Percentiles rank a stretch among this genome's conserved stretches.
Conservation (phyloP, 2,888 invertebrate genomes). For the Nipponacmea schrenckii region DNA sequence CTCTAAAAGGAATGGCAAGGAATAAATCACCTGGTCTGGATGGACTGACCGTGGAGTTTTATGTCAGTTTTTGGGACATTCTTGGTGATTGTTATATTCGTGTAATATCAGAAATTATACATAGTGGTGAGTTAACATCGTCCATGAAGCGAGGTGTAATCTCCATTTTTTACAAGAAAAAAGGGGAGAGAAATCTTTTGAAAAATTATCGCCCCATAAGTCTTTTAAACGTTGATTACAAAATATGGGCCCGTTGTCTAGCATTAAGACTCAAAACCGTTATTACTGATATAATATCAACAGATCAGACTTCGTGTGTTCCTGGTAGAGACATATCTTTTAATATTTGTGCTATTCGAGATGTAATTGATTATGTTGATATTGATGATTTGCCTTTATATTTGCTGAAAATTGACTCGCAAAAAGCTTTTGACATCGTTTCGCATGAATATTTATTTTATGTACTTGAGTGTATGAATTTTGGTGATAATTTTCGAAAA, state of each 20-base stretch:
- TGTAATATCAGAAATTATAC: constrained; percentile 18
- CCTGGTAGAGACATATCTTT: constrained; percentile 37
- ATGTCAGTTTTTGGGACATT: constrained; percentile 25
- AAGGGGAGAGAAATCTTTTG: constrained; percentile 21
- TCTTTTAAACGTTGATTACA: constrained; percentile 37
- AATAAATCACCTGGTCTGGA: constrained; percentile 37
- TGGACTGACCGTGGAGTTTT: constrained; percentile 37
- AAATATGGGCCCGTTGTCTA: constrained; percentile 37
- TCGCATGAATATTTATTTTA: too few relatives aligned
- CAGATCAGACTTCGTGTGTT: constrained; percentile 38
- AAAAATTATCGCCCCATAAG: constrained; percentile 41
- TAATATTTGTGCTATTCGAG: too few relatives aligned
- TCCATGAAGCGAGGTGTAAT: constrained; percentile 22
- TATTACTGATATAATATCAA: constrained; percentile 27
- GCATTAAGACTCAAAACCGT: constrained; percentile 30
- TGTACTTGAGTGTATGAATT: too few relatives aligned
- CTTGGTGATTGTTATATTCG: constrained; percentile 21
- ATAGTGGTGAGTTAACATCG: constrained; percentile 18
- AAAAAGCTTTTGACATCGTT: too few relatives aligned
- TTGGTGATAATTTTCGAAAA: too few relatives aligned
- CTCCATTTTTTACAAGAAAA: constrained; percentile 36
- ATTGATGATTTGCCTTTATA: too few relatives aligned
- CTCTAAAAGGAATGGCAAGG: constrained; percentile 27
- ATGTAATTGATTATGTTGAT: too few relatives aligned
- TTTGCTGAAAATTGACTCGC: too few relatives aligned